Evolutionary conservation across 2,888 invertebrate genomes (phyloP).

Genomic region (Athripsodes cinereus): DNA sequence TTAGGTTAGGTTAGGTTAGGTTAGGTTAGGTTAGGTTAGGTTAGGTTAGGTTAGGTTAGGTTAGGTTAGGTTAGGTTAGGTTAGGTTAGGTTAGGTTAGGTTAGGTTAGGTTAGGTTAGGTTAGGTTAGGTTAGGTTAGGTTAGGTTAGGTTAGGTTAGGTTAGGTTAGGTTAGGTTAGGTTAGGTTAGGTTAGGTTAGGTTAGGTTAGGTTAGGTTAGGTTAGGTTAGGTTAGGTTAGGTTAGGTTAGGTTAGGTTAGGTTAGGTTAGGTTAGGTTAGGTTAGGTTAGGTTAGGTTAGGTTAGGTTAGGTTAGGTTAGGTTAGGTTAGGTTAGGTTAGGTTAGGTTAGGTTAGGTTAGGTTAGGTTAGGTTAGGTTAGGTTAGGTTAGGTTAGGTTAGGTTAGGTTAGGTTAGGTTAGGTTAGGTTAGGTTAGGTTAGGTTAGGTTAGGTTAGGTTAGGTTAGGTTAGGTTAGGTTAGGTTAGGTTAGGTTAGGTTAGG

Average conservation of each 20-base stretch:
- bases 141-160: slow-evolving; percentile 7
- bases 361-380: slow-evolving; percentile 7
- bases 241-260: slow-evolving; percentile 5
- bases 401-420: slow-evolving; percentile 12
- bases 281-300: slow-evolving; percentile 7
- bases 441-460: slow-evolving; percentile 5
- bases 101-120: slow-evolving; percentile 7
- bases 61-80: slow-evolving; percentile 7
- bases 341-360: slow-evolving; percentile 7
- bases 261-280: slow-evolving; percentile 7
- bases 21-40: slow-evolving; percentile 7
- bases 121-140: slow-evolving; percentile 7
- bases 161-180: slow-evolving; percentile 7
- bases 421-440: slow-evolving; percentile 11
- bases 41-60: slow-evolving; percentile 7
- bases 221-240: slow-evolving; percentile 7
- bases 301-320: slow-evolving; percentile 7
- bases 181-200: slow-evolving; percentile 7
- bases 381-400: slow-evolving; percentile 13
- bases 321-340: slow-evolving; percentile 7
- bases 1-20: slow-evolving; percentile 7
- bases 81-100: slow-evolving; percentile 7
- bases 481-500: slow-evolving; percentile 12
- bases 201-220: slow-evolving; percentile 6
- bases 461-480: slow-evolving; percentile 12